Evolutionary conservation across 2,888 invertebrate genomes (phyloP), one percentile per base, ranked within the genome.

Genomic region (Silvanus unidentatus): DNA sequence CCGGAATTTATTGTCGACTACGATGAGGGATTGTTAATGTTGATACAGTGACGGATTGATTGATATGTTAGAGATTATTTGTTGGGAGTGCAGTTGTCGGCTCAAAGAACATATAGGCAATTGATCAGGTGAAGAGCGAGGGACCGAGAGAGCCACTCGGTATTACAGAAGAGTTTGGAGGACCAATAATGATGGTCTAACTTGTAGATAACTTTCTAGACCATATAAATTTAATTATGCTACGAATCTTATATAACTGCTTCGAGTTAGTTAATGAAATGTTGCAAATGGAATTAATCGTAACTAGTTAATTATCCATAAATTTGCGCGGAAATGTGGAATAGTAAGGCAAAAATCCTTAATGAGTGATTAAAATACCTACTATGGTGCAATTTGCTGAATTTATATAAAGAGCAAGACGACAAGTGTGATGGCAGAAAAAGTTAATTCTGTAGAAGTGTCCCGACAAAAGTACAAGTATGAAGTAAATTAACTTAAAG

Each of bases 271-370:
- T 8, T 22, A 22, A 22, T 45, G 45, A 34, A 39, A 45, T 39
- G 39, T 53, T 50, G 45, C 44, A 37, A 43, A 8, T 22, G 48
- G 42, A 55, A 52, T 57, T 57, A 55, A 57, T 57, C 52, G 53
- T 45, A 43, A 43, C 39, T 44, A 55, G 55, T 51, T 55, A 57
- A 57, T 57, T 57, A 54, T 52, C 52, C 45, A 55, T 57, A 55
- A 57, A 54, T 53, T 54, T 50, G 52, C 39, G 35, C 40, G 45
- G 44, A 46, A 43, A 47, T 44, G 39, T 42, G 48, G n/a, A n/a
- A n/a, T n/a, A 45, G 48, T 47, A 39, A 28, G 28, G 28, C 6
- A 28, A 28, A 28, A 10, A 10, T 6, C 28, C 28, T 10, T 8
- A 6, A 10, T 10, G 28, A 28, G 43, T 45, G 30, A 35, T 30